A percentile compares a stretch with the other conserved stretches of the same genome.
Evolutionary conservation across 1,140 invertebrate species (phyloP).

Genomic region (Phenacoccus solenopsis): DNA sequence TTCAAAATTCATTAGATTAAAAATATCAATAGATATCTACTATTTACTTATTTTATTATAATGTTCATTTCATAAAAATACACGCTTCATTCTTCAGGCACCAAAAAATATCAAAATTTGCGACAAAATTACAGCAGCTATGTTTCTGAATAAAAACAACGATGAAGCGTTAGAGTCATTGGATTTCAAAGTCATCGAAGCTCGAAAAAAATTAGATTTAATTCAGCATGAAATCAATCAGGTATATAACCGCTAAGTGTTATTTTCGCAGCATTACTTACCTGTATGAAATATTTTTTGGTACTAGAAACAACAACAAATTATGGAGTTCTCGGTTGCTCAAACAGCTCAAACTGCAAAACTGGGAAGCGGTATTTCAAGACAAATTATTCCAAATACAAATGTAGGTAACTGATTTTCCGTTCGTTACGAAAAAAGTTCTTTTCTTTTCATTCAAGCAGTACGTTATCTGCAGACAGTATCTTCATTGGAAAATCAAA

Average conservation of each 20-base stretch:
- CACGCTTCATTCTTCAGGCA: neutral
- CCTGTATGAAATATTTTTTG: no score
- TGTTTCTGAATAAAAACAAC: conserved; percentile 37
- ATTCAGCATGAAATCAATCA: conserved; percentile 29
- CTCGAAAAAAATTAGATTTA: conserved; percentile 57
- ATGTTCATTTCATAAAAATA: neutral
- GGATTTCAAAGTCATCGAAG: conserved; percentile 60
- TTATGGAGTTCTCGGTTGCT: conserved; percentile 36
- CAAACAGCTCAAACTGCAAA: conserved; percentile 17
- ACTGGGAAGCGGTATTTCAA: conserved; percentile 33
- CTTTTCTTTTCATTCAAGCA: no score
- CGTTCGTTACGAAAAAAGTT: no score
- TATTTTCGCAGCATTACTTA: no score
- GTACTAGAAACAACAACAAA: conserved; percentile 37
- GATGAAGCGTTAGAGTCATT: conserved; percentile 45
- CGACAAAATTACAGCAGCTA: conserved; percentile 15
- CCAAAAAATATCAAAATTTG: conserved; percentile 12
- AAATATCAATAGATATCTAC: no score
- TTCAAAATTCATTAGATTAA: no score
- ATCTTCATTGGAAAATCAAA: conserved; percentile 56
- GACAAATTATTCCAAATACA: conserved; percentile 32
- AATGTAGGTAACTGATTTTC: no score
- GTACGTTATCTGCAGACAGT: conserved; percentile 45
- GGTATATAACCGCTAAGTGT: neutral
- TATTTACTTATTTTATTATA: neutral